These are phyloP conservation scores for Aradophagus sp. DNA, from an alignment of 1,140 invertebrate species.

Conservation along the genomic window DNA sequence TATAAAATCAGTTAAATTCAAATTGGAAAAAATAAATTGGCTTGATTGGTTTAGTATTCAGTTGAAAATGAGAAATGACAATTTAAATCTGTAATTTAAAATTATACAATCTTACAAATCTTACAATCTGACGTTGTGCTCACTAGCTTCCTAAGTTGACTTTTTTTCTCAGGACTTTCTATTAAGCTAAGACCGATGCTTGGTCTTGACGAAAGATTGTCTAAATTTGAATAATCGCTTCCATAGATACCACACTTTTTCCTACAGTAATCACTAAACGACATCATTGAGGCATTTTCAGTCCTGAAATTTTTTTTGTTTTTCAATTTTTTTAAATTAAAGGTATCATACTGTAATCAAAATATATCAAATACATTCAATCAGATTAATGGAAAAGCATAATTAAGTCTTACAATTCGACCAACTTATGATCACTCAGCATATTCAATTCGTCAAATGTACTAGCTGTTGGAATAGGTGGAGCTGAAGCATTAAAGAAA, in stretches of 20 bases:
- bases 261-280: conserved; percentile 33
- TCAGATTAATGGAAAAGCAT: not conserved
- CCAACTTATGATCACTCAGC: conserved; percentile 26
- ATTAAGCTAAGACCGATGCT: conserved; percentile 21
- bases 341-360: not conserved
- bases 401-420: conserved; percentile 14
- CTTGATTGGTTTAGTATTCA: no score
- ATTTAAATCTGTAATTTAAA: no score
- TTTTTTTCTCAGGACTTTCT: conserved; percentile 33
- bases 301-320: conserved; percentile 10
- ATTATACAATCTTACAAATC: no score
- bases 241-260: conserved; percentile 22
- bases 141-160: conserved; percentile 15
- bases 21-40: no score
- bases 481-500: conserved; percentile 11
- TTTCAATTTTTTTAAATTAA: no score
- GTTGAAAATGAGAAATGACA: no score
- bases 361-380: not conserved
- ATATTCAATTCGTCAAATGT: conserved; percentile 29
- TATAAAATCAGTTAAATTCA: no score
- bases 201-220: conserved; percentile 9
- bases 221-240: conserved; percentile 28
- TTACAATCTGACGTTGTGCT: no score
- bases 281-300: conserved; percentile 21
- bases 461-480: conserved; percentile 14